phyloP scores from a whole-genome alignment of 1,140 invertebrate species.

The Capitella teleta region DNA sequence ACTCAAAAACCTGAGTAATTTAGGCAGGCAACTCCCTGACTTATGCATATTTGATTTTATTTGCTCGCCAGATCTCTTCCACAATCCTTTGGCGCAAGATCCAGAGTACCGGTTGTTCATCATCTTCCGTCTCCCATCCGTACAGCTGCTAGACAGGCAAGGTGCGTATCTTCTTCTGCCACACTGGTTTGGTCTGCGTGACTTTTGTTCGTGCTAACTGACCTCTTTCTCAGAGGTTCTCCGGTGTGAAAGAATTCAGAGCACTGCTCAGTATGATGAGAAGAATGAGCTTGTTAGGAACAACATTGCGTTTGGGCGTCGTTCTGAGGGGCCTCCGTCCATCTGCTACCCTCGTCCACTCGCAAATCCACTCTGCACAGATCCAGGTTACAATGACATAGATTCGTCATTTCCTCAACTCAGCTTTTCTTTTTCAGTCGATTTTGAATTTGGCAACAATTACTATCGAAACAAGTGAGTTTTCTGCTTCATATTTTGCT shows the following conservation, averaged over 20 bases:
- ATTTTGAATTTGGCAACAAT: neutral
- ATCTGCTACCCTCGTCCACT: neutral
- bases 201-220: neutral
- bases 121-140: neutral
- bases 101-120: neutral
- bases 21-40: neutral
- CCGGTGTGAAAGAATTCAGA: neutral
- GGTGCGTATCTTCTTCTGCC: neutral
- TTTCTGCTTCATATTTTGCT: too few relatives aligned
- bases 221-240: neutral
- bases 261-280: neutral
- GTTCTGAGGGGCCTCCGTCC: neutral
- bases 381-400: neutral
- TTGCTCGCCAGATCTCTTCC: neutral
- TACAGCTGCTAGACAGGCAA: neutral
- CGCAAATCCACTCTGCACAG: neutral
- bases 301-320: neutral
- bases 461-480: neutral
- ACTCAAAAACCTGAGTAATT: neutral
- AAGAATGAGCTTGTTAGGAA: neutral
- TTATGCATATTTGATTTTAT: neutral
- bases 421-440: neutral
- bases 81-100: neutral
- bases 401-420: neutral
- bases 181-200: neutral